Base-by-base conservation (phyloP, 2,797 vertebrate genomes). In the Scleropages formosus region DNA sequence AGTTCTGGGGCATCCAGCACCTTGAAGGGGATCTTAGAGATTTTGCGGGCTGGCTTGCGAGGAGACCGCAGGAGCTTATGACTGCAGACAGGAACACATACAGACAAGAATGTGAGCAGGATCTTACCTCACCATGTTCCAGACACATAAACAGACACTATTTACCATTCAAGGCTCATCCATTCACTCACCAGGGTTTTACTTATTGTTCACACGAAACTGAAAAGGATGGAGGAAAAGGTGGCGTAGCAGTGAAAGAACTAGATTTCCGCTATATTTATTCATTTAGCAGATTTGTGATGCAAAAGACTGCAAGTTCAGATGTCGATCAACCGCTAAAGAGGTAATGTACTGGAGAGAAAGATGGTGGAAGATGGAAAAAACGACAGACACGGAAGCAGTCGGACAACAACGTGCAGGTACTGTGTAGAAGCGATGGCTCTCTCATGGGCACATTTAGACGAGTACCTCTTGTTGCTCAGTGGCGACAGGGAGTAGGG, bases 1-100 rank as follows among this genome's bases (percentile, higher is more conserved):
- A 94, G 87, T 88, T 94, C 93, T 0, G 93, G 93, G 59, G 93
- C 93, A 13, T 94, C 93, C 82, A 94, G 88, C 77, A 94, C 93
- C 77, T 94, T 94, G 83, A 94, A 94, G 27, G 93, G 93, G 85
- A 94, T 94, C 90, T 94, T 94, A 76, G 93, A 94, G 86, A 94
- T 94, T 87, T 94, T 94, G 1, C 93, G 88, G 20, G 93, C 91
- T 0, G 92, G 93, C 82, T 94, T 94, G 13, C 93, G 88, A 59
- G 93, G 93, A 13, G 93, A 94, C 31, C 93, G 92, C 59, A 94
- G 89, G 80, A 93, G 87, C 86, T 93, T 94, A 85, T 94, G 93
- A 86, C 93, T 94, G 16, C 9, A 51, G 47, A 24, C 7, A 75
- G 56, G 63, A 62, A 74, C 8, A 74, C 15, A 51, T 12, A 67